Conservation (phyloP, 2,888 invertebrate genomes). For the Oegoconia quadripuncta region DNA sequence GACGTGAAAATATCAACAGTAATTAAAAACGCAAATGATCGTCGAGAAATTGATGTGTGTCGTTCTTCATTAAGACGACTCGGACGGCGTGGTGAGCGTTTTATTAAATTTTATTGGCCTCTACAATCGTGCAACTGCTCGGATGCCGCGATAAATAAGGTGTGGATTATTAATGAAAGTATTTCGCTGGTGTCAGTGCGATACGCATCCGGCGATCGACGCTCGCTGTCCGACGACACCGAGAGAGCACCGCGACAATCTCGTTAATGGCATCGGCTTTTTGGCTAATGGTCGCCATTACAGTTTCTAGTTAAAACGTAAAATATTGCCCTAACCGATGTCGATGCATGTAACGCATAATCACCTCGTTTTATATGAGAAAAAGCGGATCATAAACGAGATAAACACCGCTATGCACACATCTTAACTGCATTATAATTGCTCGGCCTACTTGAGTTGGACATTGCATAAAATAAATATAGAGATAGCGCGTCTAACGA, state of each 20-base stretch:
- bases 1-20: constrained; percentile 73
- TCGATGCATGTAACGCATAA: constrained; percentile 32
- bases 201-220: constrained; percentile 15
- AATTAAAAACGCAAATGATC: constrained; percentile 70
- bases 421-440: constrained; percentile 57
- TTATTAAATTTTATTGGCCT: constrained; percentile 61
- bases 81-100: constrained; percentile 49
- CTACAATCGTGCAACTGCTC: constrained; percentile 33
- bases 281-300: constrained; percentile 37
- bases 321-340: constrained; percentile 33
- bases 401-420: constrained; percentile 34
- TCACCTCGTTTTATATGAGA: constrained; percentile 35
- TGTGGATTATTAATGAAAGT: constrained; percentile 39
- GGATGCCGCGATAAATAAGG: constrained; percentile 39
- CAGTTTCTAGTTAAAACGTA: constrained; percentile 29
- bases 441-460: constrained; percentile 36
- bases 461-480: constrained; percentile 51
- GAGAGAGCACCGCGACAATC: constrained; percentile 33
- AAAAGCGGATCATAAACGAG: constrained; percentile 35
- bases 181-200: constrained; percentile 32
- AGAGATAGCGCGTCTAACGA: constrained; percentile 43
- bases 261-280: constrained; percentile 42
- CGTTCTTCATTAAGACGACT: constrained; percentile 57
- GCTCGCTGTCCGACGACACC: constrained; percentile 14
- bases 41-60: constrained; percentile 55